Evolutionary conservation across 2,888 invertebrate species (phyloP).

Genomic region (Habroteleia sp.): DNA sequence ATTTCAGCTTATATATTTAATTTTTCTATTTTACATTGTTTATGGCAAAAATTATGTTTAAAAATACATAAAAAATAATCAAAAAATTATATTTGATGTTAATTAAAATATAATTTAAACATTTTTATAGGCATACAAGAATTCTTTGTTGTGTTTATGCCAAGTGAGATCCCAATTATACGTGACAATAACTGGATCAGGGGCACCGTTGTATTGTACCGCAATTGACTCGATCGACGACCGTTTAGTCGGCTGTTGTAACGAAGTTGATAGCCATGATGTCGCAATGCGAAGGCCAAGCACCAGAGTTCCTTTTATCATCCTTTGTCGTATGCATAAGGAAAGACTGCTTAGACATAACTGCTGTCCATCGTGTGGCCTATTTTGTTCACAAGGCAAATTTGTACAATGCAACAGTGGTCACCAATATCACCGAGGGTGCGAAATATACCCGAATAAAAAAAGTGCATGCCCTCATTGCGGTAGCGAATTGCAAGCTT

Average conservation of each 20-base stretch:
- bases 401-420: constrained; percentile 90
- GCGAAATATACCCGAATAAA: constrained; percentile 84
- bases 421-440: constrained; percentile 92
- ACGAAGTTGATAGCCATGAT: constrained; percentile 83
- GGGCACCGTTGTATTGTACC: constrained; percentile 86
- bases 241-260: constrained; percentile 90
- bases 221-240: constrained; percentile 89
- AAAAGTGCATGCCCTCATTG: constrained; percentile 88
- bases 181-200: constrained; percentile 81
- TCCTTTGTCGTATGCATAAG: constrained; percentile 90
- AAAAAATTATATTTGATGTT: too few species aligned
- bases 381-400: constrained; percentile 94
- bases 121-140: constrained; percentile 77
- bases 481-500: constrained; percentile 83
- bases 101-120: too few species aligned
- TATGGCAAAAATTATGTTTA: too few species aligned
- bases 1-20: too few species aligned
- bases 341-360: constrained; percentile 90
- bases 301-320: constrained; percentile 88
- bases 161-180: constrained; percentile 82
- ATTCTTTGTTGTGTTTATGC: constrained; percentile 82
- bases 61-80: background rate
- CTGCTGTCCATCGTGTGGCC: constrained; percentile 94
- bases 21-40: too few species aligned
- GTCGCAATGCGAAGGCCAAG: constrained; percentile 87